Conservation (phyloP, 2,888 invertebrate species). For the Hirtodrosophila confusa region DNA sequence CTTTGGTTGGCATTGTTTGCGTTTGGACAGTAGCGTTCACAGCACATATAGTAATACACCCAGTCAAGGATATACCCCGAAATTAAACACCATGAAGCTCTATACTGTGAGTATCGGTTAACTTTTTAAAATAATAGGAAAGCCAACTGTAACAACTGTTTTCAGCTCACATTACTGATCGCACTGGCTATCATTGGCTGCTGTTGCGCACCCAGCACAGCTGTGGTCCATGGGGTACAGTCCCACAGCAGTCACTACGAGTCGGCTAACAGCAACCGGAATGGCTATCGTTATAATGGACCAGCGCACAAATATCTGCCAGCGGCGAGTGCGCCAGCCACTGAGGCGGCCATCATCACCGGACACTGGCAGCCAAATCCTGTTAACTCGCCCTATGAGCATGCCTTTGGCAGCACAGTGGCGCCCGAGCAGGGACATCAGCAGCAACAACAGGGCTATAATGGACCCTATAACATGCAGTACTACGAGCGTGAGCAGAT, state of each 20-base stretch:
- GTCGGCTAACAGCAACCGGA: constrained; percentile 9
- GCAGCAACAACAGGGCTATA: constrained; percentile 29
- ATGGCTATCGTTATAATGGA: constrained; percentile 70
- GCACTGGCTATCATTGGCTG: constrained; percentile 17
- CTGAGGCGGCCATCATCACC: constrained; percentile 36
- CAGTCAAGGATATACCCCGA: not conserved
- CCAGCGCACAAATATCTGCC: constrained; percentile 67
- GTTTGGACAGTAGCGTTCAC: constrained; percentile 20
- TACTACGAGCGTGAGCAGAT: constrained; percentile 34
- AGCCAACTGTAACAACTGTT: not conserved
- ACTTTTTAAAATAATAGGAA: not conserved
- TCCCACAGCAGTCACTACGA: constrained; percentile 14
- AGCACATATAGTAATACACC: constrained; percentile 9
- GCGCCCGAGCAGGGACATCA: not conserved
- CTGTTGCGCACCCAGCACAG: constrained; percentile 19
- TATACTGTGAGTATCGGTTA: constrained; percentile 21
- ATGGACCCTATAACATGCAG: constrained; percentile 52
- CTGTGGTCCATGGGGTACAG: constrained; percentile 60
- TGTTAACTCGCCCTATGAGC: constrained; percentile 16
- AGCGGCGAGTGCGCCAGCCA: constrained; percentile 28
- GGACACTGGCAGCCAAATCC: constrained; percentile 51
- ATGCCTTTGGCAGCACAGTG: constrained; percentile 10
- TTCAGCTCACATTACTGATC: constrained; percentile 16
- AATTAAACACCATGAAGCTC: constrained; percentile 17
- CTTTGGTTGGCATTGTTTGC: constrained; percentile 33